Conservation (phyloP, 1,140 invertebrate genomes). For the Marisa cornuarietis region DNA sequence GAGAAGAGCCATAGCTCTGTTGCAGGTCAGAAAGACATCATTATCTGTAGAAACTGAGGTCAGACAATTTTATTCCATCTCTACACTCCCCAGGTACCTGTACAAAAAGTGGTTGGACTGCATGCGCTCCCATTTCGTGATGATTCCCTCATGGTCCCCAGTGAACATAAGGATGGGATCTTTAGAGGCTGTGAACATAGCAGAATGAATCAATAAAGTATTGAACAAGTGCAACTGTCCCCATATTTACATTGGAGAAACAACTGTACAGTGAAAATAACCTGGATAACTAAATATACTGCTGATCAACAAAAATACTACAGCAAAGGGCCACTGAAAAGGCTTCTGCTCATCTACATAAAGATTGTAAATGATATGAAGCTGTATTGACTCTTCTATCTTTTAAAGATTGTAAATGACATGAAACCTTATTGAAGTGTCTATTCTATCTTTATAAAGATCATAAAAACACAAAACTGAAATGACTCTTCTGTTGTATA, state of each 20-base stretch:
- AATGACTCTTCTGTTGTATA: no score
- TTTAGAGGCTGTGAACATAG: conserved; percentile 53
- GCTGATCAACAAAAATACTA: not conserved
- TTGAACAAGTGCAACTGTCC: not conserved
- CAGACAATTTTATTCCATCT: conserved; percentile 5
- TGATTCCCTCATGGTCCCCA: conserved; percentile 60
- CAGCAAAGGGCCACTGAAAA: not conserved
- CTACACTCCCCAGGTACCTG: conserved; percentile 44
- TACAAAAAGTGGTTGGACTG: conserved; percentile 67
- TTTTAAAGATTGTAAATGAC: no score
- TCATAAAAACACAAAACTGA: no score
- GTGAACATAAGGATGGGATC: conserved; percentile 63
- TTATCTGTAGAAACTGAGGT: no score
- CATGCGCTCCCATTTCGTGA: conserved; percentile 66
- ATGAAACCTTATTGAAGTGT: no score
- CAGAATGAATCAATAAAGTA: conserved; percentile 13
- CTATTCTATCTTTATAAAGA: no score
- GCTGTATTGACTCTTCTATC: no score
- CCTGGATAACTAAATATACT: not conserved
- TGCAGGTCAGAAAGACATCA: no score
- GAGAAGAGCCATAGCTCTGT: no score
- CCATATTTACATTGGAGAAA: no score
- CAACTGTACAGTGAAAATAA: not conserved
- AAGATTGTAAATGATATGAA: no score
- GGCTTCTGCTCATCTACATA: no score